Evolutionary conservation across 2,113 vertebrate species (phyloP), one percentile per base, ranked within the genome.

Genomic region (Hipposideros armiger): DNA sequence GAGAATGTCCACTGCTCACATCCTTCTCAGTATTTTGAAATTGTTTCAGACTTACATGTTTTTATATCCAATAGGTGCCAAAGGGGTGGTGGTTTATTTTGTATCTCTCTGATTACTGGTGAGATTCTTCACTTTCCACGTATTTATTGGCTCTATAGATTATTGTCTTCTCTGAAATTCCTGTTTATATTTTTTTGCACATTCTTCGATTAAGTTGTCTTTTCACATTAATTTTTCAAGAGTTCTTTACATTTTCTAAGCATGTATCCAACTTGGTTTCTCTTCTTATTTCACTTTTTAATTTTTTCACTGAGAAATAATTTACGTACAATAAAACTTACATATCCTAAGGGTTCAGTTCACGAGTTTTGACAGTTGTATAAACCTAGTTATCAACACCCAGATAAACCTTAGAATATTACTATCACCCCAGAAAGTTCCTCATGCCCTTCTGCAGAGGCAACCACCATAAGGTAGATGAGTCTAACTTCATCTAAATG

Each of bases 321-420:
- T 54, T 54, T 54, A 54, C 52, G 16, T 54, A 16, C 52, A 77
- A 32, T 78, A 62, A 91, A 94, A 80, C 17, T n/a, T 36, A 86
- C 32, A 66, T 22, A 84, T 28, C 8, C 52, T 40, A 90, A 32
- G n/a, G 13, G 22, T 56, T 89, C 3, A 19, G 36, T 76, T 92
- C 54, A 92, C 90, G 85, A 92, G 16, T 81, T 90, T 76, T 86
- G 32, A 82, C 32, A 92, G 13, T 15, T 82, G 54, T 77, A 58
- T 72, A 90, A 50, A 56, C 52, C 26, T 11, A 80, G 36, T 69
- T 88, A 88, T 58, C 40, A 84, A 88, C 26, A 91, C 13, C 64
- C 40, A 66, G 76, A 78, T 5, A 94, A 40, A 11, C 77, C 50
- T 28, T 3, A 90, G 17, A 85, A 66, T 66, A 78, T 64, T 72